Evolutionary conservation across 2,888 invertebrate species (phyloP).

Genomic region (Caenorhabditis panamensis): DNA sequence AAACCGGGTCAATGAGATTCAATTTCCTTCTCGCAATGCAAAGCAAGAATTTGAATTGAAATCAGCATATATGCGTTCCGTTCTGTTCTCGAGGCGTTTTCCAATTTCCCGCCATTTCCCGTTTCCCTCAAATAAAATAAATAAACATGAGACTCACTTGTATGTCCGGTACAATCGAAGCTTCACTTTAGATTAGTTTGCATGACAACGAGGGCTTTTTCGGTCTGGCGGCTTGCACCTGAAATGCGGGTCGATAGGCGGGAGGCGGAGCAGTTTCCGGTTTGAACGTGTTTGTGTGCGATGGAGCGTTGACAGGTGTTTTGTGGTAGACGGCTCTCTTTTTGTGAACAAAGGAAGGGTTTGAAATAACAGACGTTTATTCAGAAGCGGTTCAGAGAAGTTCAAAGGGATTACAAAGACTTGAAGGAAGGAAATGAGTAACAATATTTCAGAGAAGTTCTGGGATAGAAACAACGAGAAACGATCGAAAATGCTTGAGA

Average conservation of each 20-base stretch:
- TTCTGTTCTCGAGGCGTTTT: no score
- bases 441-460: no score
- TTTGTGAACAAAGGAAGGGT: neutral
- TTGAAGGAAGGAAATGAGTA: no score
- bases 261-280: constrained; percentile 5
- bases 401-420: no score
- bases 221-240: neutral
- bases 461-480: no score
- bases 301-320: constrained; percentile 30
- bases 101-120: neutral
- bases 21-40: neutral
- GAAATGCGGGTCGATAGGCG: constrained; percentile 12
- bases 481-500: no score
- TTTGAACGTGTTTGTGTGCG: constrained; percentile 25
- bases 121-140: neutral
- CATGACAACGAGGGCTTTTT: constrained; percentile 34
- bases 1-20: constrained; percentile 49
- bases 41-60: neutral
- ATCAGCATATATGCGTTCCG: no score
- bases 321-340: constrained; percentile 29
- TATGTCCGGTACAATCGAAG: neutral
- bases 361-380: no score
- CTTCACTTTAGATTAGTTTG: neutral
- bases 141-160: constrained; percentile 13
- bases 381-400: no score